These are phyloP conservation scores for Galleria mellonella DNA, from an alignment of 1,140 invertebrate genomes.

Conservation along the genomic window DNA sequence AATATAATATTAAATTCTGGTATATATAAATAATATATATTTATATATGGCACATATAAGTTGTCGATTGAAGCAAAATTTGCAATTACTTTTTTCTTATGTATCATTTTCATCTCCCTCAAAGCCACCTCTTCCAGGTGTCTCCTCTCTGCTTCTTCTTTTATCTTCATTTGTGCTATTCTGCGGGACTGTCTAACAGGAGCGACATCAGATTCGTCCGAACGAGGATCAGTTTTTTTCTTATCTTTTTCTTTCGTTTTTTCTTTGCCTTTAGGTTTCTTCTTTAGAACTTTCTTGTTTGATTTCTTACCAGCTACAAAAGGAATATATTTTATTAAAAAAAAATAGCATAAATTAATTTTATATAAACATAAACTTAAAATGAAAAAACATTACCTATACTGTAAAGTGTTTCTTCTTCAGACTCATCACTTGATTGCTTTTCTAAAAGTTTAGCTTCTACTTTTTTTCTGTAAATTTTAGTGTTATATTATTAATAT, in stretches of 20 bases:
- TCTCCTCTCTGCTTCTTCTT: constrained; percentile 85
- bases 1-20: too few relatives aligned
- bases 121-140: constrained; percentile 82
- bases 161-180: constrained; percentile 90
- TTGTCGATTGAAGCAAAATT: too few relatives aligned
- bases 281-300: constrained; percentile 44
- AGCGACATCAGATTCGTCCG: constrained; percentile 46
- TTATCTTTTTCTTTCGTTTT: constrained; percentile 21
- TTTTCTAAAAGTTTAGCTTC: constrained; percentile 74
- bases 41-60: too few relatives aligned
- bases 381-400: constrained; percentile 36
- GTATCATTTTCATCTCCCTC: constrained; percentile 77
- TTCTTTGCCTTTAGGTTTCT: constrained; percentile 36
- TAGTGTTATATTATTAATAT: too few relatives aligned
- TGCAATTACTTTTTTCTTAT: constrained; percentile 76
- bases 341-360: too few relatives aligned
- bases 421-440: constrained; percentile 74
- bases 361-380: too few relatives aligned
- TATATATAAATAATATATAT: too few relatives aligned
- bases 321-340: background rate
- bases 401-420: constrained; percentile 67
- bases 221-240: constrained; percentile 7
- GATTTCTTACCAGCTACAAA: constrained; percentile 46
- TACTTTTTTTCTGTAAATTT: constrained; percentile 59
- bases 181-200: constrained; percentile 84